Percentiles rank a stretch among this genome's conserved stretches.
phyloP scores from a whole-genome alignment of 2,113 vertebrate genomes.

The Vanacampus margaritifer region DNA sequence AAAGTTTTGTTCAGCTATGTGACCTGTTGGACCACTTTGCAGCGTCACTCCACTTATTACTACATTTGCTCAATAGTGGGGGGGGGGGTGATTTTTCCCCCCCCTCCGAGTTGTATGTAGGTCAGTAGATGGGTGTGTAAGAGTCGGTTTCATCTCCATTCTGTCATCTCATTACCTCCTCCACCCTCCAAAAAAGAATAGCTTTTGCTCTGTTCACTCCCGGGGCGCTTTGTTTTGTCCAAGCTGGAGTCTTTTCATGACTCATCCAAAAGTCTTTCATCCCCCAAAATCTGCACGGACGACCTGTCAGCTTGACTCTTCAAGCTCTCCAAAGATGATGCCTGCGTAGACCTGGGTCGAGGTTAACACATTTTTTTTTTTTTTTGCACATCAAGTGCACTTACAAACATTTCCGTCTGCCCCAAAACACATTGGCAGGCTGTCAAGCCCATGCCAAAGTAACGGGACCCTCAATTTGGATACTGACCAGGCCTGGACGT shows the following conservation, averaged over 20 bases:
- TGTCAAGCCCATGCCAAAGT: too few species aligned
- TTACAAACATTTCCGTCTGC: not conserved
- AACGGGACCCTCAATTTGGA: too few species aligned
- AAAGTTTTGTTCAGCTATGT: not conserved
- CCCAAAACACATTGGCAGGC: too few species aligned
- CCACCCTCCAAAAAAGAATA: slow-evolving; percentile 36
- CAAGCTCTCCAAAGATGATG: not conserved
- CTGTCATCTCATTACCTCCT: slow-evolving; percentile 55
- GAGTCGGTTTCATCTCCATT: slow-evolving; percentile 57
- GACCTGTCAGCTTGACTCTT: slow-evolving; percentile 36
- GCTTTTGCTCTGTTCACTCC: slow-evolving; percentile 43
- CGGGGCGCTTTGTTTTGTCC: slow-evolving; percentile 43
- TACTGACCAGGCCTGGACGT: too few species aligned
- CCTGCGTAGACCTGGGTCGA: not conserved
- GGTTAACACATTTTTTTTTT: not conserved
- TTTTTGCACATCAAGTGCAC: not conserved
- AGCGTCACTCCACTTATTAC: slow-evolving; percentile 36
- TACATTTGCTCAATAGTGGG: slow-evolving; percentile 27
- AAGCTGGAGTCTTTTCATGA: slow-evolving; percentile 46
- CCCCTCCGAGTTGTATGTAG: slow-evolving; percentile 54
- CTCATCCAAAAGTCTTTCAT: slow-evolving; percentile 34
- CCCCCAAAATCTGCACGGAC: slow-evolving; percentile 15
- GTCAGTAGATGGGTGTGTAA: slow-evolving; percentile 66
- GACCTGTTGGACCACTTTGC: not conserved
- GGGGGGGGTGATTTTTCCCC: slow-evolving; percentile 16